Evolutionary conservation across 2,797 vertebrate genomes (phyloP).

Genomic region (Adelosebastes latens): DNA sequence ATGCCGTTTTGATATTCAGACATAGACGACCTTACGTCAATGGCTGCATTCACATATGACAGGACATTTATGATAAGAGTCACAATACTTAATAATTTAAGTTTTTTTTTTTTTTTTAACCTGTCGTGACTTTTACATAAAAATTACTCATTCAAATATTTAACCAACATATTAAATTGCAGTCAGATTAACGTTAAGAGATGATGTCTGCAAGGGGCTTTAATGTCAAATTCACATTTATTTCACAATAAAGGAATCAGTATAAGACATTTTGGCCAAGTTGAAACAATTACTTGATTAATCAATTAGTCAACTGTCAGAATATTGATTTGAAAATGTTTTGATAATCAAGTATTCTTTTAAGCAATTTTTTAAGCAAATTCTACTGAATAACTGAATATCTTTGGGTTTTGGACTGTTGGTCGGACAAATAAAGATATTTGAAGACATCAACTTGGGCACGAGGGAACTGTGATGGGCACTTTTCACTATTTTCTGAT

Average conservation of each 20-base stretch:
- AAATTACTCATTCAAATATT: not conserved
- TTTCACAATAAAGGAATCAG: not conserved
- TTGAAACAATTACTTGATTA: not conserved
- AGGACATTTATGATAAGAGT: not conserved
- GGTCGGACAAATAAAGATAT: not conserved
- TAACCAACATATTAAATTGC: not conserved
- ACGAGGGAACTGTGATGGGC: not conserved
- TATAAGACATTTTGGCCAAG: not conserved
- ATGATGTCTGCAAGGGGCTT: not conserved
- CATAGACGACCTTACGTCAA: not conserved
- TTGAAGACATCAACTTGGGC: not conserved
- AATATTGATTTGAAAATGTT: not conserved
- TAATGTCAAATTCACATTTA: not conserved
- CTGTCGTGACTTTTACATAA: not conserved
- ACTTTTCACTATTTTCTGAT: not conserved
- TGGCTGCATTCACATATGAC: not conserved
- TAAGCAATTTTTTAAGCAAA: not conserved
- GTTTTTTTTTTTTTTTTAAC: not conserved
- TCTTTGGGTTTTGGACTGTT: not conserved
- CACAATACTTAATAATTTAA: no score
- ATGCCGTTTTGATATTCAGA: not conserved
- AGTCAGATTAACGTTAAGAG: not conserved
- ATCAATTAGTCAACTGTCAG: no score
- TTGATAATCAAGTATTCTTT: not conserved
- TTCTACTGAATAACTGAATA: not conserved